Conservation (phyloP, 2,888 invertebrate species). For the Diogma glabrata region DNA sequence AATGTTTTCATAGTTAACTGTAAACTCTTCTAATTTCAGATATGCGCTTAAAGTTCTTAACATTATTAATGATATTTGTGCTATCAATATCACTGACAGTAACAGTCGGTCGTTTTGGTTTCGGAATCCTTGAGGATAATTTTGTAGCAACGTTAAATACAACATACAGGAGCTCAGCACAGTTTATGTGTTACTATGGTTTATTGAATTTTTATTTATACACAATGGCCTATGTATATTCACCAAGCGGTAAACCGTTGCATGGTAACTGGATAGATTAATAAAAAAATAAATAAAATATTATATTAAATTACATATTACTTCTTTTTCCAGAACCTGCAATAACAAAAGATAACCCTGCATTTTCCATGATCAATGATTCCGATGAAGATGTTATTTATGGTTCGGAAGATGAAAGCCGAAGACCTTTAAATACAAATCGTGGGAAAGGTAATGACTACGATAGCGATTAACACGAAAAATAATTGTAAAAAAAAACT, state of each 20-base stretch:
- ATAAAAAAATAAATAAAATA: background rate
- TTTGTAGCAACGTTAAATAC: conserved; percentile 82
- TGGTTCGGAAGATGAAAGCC: conserved; percentile 80
- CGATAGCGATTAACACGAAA: conserved; percentile 60
- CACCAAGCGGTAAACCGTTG: conserved; percentile 67
- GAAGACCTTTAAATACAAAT: conserved; percentile 63
- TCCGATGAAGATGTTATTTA: conserved; percentile 95
- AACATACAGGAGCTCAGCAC: conserved; percentile 82
- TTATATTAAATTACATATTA: background rate
- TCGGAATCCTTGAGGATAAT: conserved; percentile 83
- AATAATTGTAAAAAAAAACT: too few relatives aligned
- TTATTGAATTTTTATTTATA: conserved; percentile 88
- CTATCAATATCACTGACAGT: conserved; percentile 61
- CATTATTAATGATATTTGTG: conserved; percentile 72
- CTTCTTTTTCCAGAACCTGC: conserved; percentile 59
- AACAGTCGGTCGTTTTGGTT: conserved; percentile 73
- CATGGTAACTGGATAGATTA: conserved; percentile 53
- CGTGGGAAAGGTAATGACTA: conserved; percentile 48
- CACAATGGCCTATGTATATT: conserved; percentile 89
- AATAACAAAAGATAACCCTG: conserved; percentile 93
- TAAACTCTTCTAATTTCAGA: conserved; percentile 53
- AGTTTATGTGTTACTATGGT: conserved; percentile 93
- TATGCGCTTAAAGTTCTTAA: conserved; percentile 81
- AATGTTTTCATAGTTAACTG: too few relatives aligned
- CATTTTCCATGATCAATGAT: conserved; percentile 96